Evolutionary conservation across 2,888 invertebrate species (phyloP).

Genomic region (Tetragonula carbonaria): DNA sequence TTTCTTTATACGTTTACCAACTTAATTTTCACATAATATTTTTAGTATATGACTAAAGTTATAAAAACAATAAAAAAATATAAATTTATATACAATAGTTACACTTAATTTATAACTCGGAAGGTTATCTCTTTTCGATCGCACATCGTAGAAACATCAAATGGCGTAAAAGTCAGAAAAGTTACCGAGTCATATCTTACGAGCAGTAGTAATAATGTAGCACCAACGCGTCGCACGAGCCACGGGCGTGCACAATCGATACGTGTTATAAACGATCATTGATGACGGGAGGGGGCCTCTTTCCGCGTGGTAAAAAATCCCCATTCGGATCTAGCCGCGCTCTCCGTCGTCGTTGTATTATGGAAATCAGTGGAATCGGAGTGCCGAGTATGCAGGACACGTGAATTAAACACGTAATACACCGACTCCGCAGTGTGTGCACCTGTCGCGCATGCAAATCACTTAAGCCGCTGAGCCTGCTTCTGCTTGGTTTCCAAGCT

Average conservation of each 20-base stretch:
- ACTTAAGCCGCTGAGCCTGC: slow-evolving; percentile 69
- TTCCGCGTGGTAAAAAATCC: slow-evolving; percentile 61
- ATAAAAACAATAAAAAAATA: no score
- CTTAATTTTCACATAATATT: not conserved
- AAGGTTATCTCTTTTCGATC: no score
- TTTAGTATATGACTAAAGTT: not conserved
- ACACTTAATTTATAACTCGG: no score
- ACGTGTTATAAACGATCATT: slow-evolving; percentile 36
- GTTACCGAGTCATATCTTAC: no score
- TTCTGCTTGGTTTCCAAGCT: slow-evolving; percentile 67
- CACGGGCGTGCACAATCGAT: slow-evolving; percentile 42
- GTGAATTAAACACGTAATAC: slow-evolving; percentile 80
- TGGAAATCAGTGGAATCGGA: slow-evolving; percentile 70
- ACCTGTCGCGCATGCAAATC: slow-evolving; percentile 79
- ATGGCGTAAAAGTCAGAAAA: no score
- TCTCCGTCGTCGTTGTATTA: slow-evolving; percentile 61
- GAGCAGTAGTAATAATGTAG: not conserved
- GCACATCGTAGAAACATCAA: no score
- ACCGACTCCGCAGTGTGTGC: slow-evolving; percentile 73
- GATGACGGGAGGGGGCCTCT: not conserved
- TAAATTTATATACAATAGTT: no score
- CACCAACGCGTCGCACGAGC: not conserved
- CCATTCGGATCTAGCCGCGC: slow-evolving; percentile 45
- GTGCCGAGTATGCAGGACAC: slow-evolving; percentile 76
- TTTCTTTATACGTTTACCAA: not conserved